These are phyloP conservation scores for Chaetodon trifasciatus DNA, from an alignment of 2,797 vertebrate species.

Conservation along the genomic window DNA sequence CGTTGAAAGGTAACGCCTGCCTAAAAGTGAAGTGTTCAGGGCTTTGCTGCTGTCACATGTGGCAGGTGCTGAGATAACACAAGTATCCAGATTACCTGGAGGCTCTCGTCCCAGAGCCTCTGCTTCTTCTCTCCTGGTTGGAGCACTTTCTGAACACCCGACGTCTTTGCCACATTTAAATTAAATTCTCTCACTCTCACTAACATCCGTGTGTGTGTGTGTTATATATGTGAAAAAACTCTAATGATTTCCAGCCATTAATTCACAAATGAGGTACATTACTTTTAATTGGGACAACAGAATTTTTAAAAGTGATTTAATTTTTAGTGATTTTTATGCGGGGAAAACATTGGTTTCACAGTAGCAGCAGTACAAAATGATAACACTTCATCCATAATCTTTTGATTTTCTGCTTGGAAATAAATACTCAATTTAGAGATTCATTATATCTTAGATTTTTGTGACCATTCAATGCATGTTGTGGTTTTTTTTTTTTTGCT, in stretches of 20 bases:
- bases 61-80: slow-evolving; percentile 81
- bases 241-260: background rate
- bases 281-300: no score
- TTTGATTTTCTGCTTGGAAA: background rate
- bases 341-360: background rate
- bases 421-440: background rate
- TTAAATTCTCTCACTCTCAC: slow-evolving; percentile 24
- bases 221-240: background rate
- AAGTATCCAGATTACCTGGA: slow-evolving; percentile 80
- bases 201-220: background rate
- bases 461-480: background rate
- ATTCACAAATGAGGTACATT: slow-evolving; percentile 19
- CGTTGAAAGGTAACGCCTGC: slow-evolving; percentile 82
- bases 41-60: slow-evolving; percentile 80
- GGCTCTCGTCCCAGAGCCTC: slow-evolving; percentile 55
- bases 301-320: no score
- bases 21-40: slow-evolving; percentile 81
- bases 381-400: background rate
- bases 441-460: background rate
- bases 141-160: slow-evolving; percentile 54
- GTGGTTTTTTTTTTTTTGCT: background rate
- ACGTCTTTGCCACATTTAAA: slow-evolving; percentile 52
- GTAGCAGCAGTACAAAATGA: background rate
- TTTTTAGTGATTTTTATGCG: background rate
- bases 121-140: slow-evolving; percentile 37